Evolutionary conservation across 1,140 invertebrate genomes (phyloP), one percentile per base, ranked within the genome.

Genomic region (Drosophila ohnishii): DNA sequence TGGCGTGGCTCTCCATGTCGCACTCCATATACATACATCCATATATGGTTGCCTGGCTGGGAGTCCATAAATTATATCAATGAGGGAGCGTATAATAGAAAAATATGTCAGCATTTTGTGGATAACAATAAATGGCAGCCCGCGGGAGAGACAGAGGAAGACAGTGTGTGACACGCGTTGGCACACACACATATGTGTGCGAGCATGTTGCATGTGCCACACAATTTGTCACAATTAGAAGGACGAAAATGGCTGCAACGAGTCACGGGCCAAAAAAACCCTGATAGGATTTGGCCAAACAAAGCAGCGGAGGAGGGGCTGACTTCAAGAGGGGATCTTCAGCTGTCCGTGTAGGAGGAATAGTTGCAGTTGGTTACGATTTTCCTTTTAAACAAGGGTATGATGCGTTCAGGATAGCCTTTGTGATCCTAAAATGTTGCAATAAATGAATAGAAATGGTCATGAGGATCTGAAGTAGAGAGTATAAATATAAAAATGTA

Each of bases 171-270:
- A 59, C 77, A 80, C 78, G 78, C 62, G 80, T 50, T 73, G 37
- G 51, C 58, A 44, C 58, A 70, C 62, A 32, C 51, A 51, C 53
- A 39, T 48, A 56, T 19, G 11, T 28, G 28, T 34, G 35, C 39
- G 22, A 63, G 40, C 70, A 75, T 75, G 62, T 76, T 76, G 61
- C 69, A 78, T 75, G 39, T 57, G 62, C 67, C 60, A 78, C 64
- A 79, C 78, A 86, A 75, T 81, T 86, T 85, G 65, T 87, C 74
- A 86, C 74, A 85, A 85, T 83, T 80, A 72, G 45, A 76, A 35
- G 56, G 37, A 66, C 44, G 59, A 75, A 76, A 65, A 80, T 71
- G 60, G 56, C 61, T 64, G 71, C 72, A 67, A 59, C 56, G 47
- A 69, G 65, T 75, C 72, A 76, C 73, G 73, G 72, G 73, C 73